Evolutionary conservation across 2,888 invertebrate genomes (phyloP).

Genomic region (Leptogaster cylindrica): DNA sequence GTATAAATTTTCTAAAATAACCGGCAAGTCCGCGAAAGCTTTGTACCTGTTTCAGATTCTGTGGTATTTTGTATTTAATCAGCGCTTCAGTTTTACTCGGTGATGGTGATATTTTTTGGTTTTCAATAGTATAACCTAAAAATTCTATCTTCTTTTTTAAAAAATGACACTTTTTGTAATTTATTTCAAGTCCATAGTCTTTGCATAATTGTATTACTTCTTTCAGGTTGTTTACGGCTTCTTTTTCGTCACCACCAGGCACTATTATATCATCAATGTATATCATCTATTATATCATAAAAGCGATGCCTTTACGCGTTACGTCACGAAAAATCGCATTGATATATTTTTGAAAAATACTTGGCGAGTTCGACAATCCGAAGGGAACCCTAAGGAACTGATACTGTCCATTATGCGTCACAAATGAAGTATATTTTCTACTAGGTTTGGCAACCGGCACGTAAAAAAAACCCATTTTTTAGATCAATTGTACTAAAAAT

Average conservation of each 20-base stretch:
- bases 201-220: too few species aligned
- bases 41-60: background rate
- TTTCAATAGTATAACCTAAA: too few species aligned
- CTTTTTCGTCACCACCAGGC: too few species aligned
- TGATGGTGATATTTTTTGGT: background rate
- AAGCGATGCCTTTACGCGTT: background rate
- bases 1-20: too few species aligned
- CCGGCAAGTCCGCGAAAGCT: constrained; percentile 28
- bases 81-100: background rate
- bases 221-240: too few species aligned
- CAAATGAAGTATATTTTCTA: background rate
- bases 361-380: background rate
- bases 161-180: background rate
- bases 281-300: background rate
- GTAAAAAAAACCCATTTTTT: too few species aligned
- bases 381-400: background rate
- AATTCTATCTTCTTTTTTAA: too few species aligned
- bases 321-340: background rate
- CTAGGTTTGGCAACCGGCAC: background rate
- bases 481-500: too few species aligned
- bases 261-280: background rate
- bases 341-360: background rate
- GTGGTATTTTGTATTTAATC: background rate
- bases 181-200: background rate
- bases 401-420: background rate